A percentile compares a stretch with the other conserved stretches of the same genome.
phyloP scores from a whole-genome alignment of 2,113 vertebrate species.

The Catharus fuscescens region DNA sequence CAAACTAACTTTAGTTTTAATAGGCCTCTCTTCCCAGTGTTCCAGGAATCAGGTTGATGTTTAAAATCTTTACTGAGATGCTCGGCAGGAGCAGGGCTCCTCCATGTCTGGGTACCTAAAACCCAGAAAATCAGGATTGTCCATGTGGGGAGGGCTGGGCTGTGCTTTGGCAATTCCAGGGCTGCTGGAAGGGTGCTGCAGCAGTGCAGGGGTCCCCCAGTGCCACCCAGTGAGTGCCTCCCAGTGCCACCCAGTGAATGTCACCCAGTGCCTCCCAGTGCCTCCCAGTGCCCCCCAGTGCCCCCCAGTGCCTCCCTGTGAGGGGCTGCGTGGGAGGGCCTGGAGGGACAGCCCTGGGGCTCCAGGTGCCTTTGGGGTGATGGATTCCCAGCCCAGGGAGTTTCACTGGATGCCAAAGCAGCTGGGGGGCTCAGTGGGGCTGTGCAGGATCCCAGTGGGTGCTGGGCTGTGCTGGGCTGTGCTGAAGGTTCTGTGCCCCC shows the following conservation, averaged over 20 bases:
- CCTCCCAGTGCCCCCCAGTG: too few species aligned
- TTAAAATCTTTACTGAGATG: neutral
- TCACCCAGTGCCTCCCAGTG: fast-evolving
- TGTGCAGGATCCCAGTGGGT: neutral
- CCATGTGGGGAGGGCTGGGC: fast-evolving
- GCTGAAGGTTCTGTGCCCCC: neutral
- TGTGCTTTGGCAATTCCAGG: neutral
- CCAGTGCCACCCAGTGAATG: fast-evolving
- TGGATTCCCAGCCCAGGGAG: neutral
- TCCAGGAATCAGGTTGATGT: neutral
- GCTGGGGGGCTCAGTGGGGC: fast-evolving
- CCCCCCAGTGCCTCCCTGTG: neutral
- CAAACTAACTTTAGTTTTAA: neutral
- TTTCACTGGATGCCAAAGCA: neutral
- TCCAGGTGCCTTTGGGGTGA: neutral
- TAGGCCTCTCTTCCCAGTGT: neutral
- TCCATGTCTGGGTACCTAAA: fast-evolving
- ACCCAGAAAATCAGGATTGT: fast-evolving
- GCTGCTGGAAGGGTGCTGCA: fast-evolving
- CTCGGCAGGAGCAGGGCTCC: neutral
- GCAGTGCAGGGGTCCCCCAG: neutral
- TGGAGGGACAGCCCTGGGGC: neutral
- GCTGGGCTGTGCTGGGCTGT: neutral
- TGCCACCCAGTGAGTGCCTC: too few species aligned
- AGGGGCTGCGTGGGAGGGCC: too few species aligned